Base-by-base conservation (phyloP, 1,140 invertebrate genomes). In the Eueides isabella region DNA sequence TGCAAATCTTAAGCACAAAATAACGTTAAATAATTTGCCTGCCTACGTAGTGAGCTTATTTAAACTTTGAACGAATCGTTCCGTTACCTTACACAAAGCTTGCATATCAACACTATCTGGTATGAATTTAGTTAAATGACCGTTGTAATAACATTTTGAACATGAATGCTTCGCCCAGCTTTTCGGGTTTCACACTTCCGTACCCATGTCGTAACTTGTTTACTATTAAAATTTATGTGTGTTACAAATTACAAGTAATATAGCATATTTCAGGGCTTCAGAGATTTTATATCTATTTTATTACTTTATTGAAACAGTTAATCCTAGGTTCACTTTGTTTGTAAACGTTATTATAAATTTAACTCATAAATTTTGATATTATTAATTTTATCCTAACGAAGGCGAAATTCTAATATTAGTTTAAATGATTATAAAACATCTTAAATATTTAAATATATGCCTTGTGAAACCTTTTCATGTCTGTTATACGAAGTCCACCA, bases 141-240 rank as follows among this genome's bases (percentile, higher is more conserved):
- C 11, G 48, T 55, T 26, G 48, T 55, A 26, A 26, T 44, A 55
- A 55, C 23, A 4, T 55, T 55, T 55, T 55, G 48, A 55, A 55
- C 48, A 26, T 23, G 48, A 55, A 12, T 26, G 48, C 48, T 12
- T 55, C 2, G 9, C 9, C 48, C 48, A 55, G 48, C 48, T 55
- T 55, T 55, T 55, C 48, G 48, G 48, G 23, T 26, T 55, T 55
- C 48, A 55, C 48, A 55, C 48, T 55, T 55, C 48, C 48, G 23
- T 55, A 55, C 48, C 48, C 23, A 12, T 26, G 48, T 55, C 41
- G 23, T 55, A 55, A 26, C 48, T 55, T 11, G 48, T 26, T 55
- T 26, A 55, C 23, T 55, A 55, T 26, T 26, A 55, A 55, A 55
- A 55, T 55, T 55, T 55, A 55, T 55, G 48, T 55, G 23, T 55